Evolutionary conservation across 2,113 vertebrate genomes (phyloP).

Genomic region (Seriola rivoliana): DNA sequence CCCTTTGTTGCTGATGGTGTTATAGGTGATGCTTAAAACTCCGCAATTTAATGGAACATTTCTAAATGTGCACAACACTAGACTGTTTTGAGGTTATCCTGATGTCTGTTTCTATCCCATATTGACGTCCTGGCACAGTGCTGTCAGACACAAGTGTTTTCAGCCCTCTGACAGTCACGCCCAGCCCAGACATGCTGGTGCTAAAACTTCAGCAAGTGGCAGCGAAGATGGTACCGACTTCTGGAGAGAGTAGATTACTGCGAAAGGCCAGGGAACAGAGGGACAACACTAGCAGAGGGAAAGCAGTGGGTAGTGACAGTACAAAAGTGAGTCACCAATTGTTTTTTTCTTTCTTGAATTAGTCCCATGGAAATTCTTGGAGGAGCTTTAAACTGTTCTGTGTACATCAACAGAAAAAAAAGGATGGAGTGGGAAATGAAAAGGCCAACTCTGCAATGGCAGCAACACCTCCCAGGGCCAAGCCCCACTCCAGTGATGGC

Average conservation of each 20-base stretch:
- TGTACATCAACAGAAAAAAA: constrained; percentile 53
- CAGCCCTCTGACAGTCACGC: constrained; percentile 89
- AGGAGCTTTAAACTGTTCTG: constrained; percentile 8
- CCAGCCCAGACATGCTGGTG: constrained; percentile 88
- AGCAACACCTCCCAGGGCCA: constrained; percentile 52
- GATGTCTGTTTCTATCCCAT: constrained; percentile 1
- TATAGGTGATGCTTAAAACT: constrained; percentile 84
- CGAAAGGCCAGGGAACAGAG: constrained; percentile 84
- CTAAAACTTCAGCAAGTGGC: constrained; percentile 89
- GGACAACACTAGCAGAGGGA: constrained; percentile 76
- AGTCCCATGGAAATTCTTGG: background rate
- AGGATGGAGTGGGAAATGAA: constrained; percentile 32
- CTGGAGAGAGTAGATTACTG: constrained; percentile 85
- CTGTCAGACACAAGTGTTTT: constrained; percentile 79
- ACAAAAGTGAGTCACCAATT: constrained; percentile 30
- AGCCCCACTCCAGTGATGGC: constrained; percentile 37
- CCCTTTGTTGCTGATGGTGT: constrained; percentile 93
- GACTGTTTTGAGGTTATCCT: background rate
- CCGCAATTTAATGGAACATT: background rate
- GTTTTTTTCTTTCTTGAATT: background rate
- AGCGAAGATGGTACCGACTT: constrained; percentile 76
- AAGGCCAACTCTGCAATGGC: constrained; percentile 44
- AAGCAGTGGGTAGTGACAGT: constrained; percentile 63
- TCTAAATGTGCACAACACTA: background rate
- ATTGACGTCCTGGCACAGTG: constrained; percentile 78